Conservation (phyloP, 2,797 vertebrate species). For the Danionella dracula region DNA sequence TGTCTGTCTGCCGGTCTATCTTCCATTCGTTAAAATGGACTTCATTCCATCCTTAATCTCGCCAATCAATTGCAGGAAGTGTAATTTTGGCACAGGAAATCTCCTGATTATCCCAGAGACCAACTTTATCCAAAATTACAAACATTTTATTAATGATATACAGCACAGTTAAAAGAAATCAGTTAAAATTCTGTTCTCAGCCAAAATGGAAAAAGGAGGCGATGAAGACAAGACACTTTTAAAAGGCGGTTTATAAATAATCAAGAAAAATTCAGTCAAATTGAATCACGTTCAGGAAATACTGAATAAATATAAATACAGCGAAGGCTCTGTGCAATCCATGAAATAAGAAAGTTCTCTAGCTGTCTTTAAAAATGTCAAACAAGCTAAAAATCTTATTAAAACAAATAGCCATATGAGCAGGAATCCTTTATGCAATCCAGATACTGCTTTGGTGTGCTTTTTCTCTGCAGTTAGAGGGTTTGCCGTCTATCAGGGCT, state of each 20-base stretch:
- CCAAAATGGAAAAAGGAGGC: neutral
- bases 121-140: too few relatives aligned
- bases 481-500: constrained; percentile 46
- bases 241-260: constrained; percentile 1
- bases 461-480: neutral
- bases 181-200: neutral
- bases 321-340: neutral
- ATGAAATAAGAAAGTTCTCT: neutral
- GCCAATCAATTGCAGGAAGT: too few relatives aligned
- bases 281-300: neutral
- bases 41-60: too few relatives aligned
- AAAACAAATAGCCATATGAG: neutral
- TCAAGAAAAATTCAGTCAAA: neutral
- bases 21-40: too few relatives aligned
- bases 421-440: neutral
- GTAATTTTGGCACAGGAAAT: too few relatives aligned
- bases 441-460: neutral
- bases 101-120: too few relatives aligned
- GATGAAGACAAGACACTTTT: neutral
- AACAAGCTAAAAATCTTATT: neutral
- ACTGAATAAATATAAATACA: neutral
- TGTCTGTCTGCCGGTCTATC: too few relatives aligned
- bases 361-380: neutral
- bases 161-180: neutral
- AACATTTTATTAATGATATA: neutral